Conservation (phyloP, 2,888 invertebrate species). For the Cephus pygmeus region DNA sequence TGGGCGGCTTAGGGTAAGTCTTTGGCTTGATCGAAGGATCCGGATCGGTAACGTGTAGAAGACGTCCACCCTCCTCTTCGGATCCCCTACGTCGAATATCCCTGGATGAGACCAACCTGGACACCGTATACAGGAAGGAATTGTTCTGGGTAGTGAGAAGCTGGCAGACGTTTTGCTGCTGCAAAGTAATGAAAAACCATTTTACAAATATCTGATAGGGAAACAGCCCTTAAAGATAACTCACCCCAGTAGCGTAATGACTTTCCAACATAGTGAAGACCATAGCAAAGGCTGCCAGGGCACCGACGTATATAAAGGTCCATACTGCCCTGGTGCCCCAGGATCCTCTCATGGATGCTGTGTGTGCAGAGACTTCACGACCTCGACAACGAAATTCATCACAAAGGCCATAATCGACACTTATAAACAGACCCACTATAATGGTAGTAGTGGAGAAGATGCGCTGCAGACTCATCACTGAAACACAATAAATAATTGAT, state of each 20-base stretch:
- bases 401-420: conserved; percentile 72
- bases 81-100: conserved; percentile 56
- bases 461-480: conserved; percentile 72
- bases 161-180: conserved; percentile 55
- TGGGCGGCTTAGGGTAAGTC: conserved; percentile 55
- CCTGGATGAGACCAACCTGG: conserved; percentile 68
- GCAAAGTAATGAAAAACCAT: conserved; percentile 27
- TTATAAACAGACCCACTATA: conserved; percentile 72
- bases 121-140: conserved; percentile 68
- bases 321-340: conserved; percentile 70
- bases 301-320: conserved; percentile 70
- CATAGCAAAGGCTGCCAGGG: conserved; percentile 69
- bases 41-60: conserved; percentile 59
- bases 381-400: conserved; percentile 73
- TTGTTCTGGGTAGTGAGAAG: conserved; percentile 54
- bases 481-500: conserved; percentile 28
- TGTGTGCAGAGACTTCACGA: conserved; percentile 53
- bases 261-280: conserved; percentile 68
- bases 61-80: conserved; percentile 56
- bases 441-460: conserved; percentile 73
- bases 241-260: conserved; percentile 56
- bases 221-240: conserved; percentile 39
- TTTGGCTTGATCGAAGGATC: conserved; percentile 58
- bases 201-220: conserved; percentile 34
- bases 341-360: conserved; percentile 45